These are phyloP conservation scores for Amaurobius ferox DNA, from an alignment of 2,888 invertebrate genomes.

Conservation along the genomic window DNA sequence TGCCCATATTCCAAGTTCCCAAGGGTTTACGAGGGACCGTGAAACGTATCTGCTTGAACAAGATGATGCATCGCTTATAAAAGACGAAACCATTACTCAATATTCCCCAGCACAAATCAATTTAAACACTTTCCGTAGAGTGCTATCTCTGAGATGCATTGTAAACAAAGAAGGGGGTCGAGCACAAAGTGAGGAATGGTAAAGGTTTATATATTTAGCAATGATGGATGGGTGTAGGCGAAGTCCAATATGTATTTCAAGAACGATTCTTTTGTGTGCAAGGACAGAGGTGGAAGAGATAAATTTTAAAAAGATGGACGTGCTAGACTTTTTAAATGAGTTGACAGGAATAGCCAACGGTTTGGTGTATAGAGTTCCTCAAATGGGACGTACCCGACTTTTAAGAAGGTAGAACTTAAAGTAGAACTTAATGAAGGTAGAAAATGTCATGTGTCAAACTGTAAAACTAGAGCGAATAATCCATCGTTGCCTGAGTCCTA, in stretches of 20 bases:
- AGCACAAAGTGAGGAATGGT: slow-evolving; percentile 25
- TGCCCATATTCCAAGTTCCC: slow-evolving; percentile 50
- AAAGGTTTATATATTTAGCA: not conserved
- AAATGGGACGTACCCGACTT: no score
- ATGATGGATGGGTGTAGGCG: not conserved
- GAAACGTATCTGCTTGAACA: slow-evolving; percentile 64
- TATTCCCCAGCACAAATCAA: slow-evolving; percentile 70
- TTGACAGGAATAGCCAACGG: no score
- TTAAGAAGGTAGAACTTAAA: no score
- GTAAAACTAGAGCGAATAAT: no score
- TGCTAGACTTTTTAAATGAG: no score
- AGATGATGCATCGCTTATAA: slow-evolving; percentile 72
- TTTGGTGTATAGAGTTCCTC: no score
- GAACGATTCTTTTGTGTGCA: not conserved
- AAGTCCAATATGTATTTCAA: not conserved
- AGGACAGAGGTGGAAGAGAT: no score
- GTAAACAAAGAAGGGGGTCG: slow-evolving; percentile 62
- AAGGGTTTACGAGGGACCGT: slow-evolving; percentile 59
- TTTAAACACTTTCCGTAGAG: slow-evolving; percentile 69
- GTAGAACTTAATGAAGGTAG: no score
- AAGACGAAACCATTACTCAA: slow-evolving; percentile 70
- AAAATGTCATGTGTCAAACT: no score
- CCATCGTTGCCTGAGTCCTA: no score
- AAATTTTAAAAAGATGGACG: no score
- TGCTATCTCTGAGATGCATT: slow-evolving; percentile 64